Evolutionary conservation across 2,797 vertebrate genomes (phyloP).

Genomic region (Neostethus bicornis): DNA sequence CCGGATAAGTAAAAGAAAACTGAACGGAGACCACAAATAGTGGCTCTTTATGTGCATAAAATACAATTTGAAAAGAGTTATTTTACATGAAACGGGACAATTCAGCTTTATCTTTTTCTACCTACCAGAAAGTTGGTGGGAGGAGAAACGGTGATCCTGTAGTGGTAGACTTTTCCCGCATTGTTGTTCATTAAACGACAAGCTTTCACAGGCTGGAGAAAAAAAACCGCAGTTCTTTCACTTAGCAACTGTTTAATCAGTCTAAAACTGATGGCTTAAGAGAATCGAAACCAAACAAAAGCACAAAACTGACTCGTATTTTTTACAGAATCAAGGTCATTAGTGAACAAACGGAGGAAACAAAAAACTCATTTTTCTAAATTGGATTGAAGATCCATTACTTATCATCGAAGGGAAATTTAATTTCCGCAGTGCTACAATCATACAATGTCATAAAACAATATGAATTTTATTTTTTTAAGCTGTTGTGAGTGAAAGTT

Average conservation of each 20-base stretch:
- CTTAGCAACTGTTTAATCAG: not conserved
- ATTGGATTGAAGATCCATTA: no score
- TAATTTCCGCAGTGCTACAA: no score
- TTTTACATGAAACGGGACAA: no score
- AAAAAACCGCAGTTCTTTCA: not conserved
- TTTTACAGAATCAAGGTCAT: conserved; percentile 32
- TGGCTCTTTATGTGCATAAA: no score
- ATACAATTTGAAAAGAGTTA: no score
- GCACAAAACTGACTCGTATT: conserved; percentile 15
- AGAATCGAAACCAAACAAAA: conserved; percentile 8
- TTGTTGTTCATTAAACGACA: conserved; percentile 98
- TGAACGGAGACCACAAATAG: no score
- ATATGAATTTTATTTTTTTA: no score
- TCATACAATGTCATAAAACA: no score
- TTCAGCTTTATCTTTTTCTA: no score
- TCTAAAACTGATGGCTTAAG: not conserved
- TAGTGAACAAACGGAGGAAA: conserved; percentile 14
- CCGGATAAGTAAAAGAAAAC: no score
- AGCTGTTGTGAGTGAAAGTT: no score
- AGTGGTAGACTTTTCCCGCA: conserved; percentile 93
- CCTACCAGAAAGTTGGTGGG: conserved; percentile 99
- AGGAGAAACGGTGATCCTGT: conserved; percentile 96
- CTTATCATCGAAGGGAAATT: no score
- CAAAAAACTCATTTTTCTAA: conserved; percentile 2
- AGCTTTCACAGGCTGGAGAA: conserved; percentile 83